phyloP scores from a whole-genome alignment of 2,113 vertebrate genomes.

The Danio rerio region DNA sequence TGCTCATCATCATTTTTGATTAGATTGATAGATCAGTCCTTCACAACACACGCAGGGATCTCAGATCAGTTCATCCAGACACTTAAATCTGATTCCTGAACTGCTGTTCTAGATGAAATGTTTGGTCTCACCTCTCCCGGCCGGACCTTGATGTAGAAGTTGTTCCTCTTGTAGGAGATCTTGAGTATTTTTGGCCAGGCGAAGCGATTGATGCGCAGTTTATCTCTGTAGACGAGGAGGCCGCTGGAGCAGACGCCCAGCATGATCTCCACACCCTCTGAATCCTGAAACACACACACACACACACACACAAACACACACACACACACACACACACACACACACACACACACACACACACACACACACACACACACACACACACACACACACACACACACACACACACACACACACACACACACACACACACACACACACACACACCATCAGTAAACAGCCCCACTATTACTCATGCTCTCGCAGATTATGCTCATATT shows the following conservation, averaged over 20 bases:
- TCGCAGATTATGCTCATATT: too few species aligned
- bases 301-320: not conserved
- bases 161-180: constrained; percentile 99
- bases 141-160: constrained; percentile 98
- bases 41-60: too few species aligned
- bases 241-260: constrained; percentile 95
- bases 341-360: constrained; percentile 52
- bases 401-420: constrained; percentile 37
- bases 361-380: not conserved
- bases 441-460: too few species aligned
- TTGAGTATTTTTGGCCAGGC: constrained; percentile 99
- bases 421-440: too few species aligned
- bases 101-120: too few species aligned
- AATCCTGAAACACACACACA: constrained; percentile 83
- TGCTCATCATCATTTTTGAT: too few species aligned
- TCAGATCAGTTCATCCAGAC: too few species aligned
- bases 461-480: too few species aligned
- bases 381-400: constrained; percentile 39
- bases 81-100: too few species aligned
- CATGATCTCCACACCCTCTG: constrained; percentile 98
- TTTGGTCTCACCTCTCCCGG: constrained; percentile 88
- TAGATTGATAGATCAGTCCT: too few species aligned
- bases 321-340: too few species aligned
- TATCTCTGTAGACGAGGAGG: constrained; percentile 93
- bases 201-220: constrained; percentile 94